These are phyloP conservation scores for Zygothrica quintamaculata DNA, from an alignment of 2,888 invertebrate species.

Conservation along the genomic window DNA sequence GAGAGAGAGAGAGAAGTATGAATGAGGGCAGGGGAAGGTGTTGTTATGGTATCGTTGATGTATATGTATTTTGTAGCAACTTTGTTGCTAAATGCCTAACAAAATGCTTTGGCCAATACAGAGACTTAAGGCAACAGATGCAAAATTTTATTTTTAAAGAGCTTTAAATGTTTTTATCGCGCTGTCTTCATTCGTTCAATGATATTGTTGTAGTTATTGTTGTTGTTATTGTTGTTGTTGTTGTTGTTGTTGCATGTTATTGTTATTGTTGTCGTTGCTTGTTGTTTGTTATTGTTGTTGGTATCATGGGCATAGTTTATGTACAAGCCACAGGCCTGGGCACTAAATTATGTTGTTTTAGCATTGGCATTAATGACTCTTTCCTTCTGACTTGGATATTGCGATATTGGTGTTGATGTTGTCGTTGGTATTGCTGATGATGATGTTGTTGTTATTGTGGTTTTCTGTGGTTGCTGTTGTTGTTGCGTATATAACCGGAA, in stretches of 20 bases:
- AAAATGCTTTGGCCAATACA: too few relatives aligned
- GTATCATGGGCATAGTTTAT: slow-evolving; percentile 63
- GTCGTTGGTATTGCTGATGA: too few relatives aligned
- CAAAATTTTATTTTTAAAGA: slow-evolving; percentile 40
- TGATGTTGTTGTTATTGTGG: too few relatives aligned
- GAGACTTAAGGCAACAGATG: slow-evolving; percentile 31
- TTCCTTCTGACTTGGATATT: slow-evolving; percentile 32
- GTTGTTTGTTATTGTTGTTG: slow-evolving; percentile 10
- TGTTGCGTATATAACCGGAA: slow-evolving; percentile 70
- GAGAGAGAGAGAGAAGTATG: too few relatives aligned
- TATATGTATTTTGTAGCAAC: too few relatives aligned
- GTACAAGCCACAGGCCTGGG: slow-evolving; percentile 49
- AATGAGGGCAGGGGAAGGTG: too few relatives aligned
- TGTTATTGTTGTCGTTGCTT: slow-evolving; percentile 12
- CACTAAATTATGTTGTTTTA: slow-evolving; percentile 73
- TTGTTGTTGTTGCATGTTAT: slow-evolving; percentile 21
- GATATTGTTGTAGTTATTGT: too few relatives aligned
- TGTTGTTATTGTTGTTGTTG: too few relatives aligned
- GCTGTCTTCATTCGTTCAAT: too few relatives aligned
- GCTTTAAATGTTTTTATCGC: slow-evolving; percentile 47
- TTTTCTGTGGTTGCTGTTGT: too few relatives aligned
- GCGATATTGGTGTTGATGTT: slow-evolving; percentile 31
- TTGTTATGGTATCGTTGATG: too few relatives aligned
- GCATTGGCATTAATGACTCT: slow-evolving; percentile 63
- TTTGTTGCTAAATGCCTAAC: too few relatives aligned